phyloP scores from a whole-genome alignment of 2,113 vertebrate genomes.

The Typhlomys cinereus region DNA sequence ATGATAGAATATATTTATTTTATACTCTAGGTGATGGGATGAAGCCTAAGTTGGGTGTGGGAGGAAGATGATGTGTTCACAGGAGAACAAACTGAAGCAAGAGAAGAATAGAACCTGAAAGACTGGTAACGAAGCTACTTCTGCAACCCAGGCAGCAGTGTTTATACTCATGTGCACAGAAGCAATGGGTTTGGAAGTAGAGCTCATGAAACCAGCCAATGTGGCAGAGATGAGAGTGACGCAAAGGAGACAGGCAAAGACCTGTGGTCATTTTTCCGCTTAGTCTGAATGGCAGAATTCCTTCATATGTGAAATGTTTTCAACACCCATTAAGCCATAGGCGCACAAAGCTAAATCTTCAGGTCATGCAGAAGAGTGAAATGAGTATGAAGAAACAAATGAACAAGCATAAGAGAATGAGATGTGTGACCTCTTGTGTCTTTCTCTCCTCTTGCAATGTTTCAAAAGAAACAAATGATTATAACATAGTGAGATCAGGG shows the following conservation, averaged over 20 bases:
- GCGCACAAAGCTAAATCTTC: background rate
- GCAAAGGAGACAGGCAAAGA: background rate
- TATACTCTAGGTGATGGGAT: background rate
- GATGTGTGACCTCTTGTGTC: background rate
- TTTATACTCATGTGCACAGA: too few species aligned
- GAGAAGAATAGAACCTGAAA: background rate
- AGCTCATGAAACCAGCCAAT: background rate
- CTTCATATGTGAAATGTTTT: background rate
- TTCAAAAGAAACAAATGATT: background rate
- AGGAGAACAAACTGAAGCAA: background rate
- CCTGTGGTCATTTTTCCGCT: background rate
- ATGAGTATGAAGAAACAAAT: background rate
- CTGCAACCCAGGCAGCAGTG: background rate
- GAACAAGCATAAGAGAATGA: background rate
- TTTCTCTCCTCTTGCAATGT: background rate
- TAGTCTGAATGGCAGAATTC: background rate
- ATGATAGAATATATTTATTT: background rate
- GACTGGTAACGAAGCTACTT: background rate
- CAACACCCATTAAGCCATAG: background rate
- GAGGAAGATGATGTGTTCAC: rapidly evolving
- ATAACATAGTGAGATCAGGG: background rate
- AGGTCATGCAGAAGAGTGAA: background rate
- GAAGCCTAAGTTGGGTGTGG: rapidly evolving
- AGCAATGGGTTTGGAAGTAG: background rate
- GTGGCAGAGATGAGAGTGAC: too few species aligned